These are phyloP conservation scores for Ophraella communa DNA, from an alignment of 2,888 invertebrate species.

Conservation along the genomic window DNA sequence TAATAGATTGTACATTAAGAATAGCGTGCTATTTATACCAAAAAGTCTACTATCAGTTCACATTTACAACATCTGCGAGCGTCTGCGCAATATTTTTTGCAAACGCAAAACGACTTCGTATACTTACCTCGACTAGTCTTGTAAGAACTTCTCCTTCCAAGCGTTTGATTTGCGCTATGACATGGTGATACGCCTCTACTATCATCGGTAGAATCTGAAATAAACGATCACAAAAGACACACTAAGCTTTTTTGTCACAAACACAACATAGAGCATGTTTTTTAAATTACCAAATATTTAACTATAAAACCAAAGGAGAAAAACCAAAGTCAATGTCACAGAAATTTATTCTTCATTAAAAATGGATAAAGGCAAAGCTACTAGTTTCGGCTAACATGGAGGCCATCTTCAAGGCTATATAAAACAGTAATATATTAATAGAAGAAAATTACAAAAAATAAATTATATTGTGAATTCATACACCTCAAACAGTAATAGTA, in stretches of 20 bases:
- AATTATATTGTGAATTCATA: too few relatives aligned
- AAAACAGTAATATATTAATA: too few relatives aligned
- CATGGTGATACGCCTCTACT: conserved; percentile 78
- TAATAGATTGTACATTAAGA: conserved; percentile 31
- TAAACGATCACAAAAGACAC: conserved; percentile 36
- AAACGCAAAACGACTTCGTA: not conserved
- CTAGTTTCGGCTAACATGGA: too few relatives aligned
- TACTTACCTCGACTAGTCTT: conserved; percentile 87
- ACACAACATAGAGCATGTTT: too few relatives aligned
- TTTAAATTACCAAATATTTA: not conserved
- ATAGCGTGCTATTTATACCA: conserved; percentile 32
- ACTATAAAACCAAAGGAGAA: too few relatives aligned
- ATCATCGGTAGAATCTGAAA: conserved; percentile 76
- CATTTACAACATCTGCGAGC: conserved; percentile 36
- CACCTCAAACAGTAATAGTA: too few relatives aligned
- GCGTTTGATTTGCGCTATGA: conserved; percentile 68
- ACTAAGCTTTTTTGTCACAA: conserved; percentile 23
- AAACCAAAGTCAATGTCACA: too few relatives aligned
- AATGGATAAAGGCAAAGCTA: too few relatives aligned
- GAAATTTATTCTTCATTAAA: too few relatives aligned
- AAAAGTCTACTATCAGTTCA: conserved; percentile 33
- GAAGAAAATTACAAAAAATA: too few relatives aligned
- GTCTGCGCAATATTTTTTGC: conserved; percentile 5
- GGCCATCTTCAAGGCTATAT: too few relatives aligned
- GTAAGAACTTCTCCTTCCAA: conserved; percentile 85